A percentile compares a stretch with the other conserved stretches of the same genome.
Evolutionary conservation across 2,797 vertebrate species (phyloP).

Genomic region (Phaenicophaeus curvirostris): DNA sequence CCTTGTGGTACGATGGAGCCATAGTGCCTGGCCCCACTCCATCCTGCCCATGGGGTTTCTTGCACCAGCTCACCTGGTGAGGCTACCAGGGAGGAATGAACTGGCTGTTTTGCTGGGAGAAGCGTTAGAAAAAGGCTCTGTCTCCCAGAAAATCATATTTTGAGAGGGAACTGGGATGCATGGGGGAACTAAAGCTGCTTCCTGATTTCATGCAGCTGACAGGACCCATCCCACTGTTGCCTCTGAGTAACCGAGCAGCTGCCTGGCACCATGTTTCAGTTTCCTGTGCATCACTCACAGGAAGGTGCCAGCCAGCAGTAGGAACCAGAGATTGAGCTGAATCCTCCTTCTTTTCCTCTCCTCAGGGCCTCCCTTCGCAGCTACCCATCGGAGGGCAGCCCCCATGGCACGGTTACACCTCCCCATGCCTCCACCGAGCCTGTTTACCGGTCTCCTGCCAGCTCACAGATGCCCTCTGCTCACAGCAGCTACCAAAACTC

Average conservation of each 20-base stretch:
- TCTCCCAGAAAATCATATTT: not conserved
- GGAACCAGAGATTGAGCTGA: accelerated
- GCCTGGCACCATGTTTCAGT: not conserved
- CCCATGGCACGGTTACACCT: conserved; percentile 78
- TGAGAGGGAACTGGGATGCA: not conserved
- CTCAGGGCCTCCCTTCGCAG: conserved; percentile 77
- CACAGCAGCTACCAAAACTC: conserved; percentile 78
- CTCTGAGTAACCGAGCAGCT: not conserved
- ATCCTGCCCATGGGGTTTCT: not conserved
- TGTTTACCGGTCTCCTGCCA: conserved; percentile 74
- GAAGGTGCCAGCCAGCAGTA: not conserved
- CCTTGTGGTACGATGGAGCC: not conserved
- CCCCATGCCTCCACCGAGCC: conserved; percentile 83
- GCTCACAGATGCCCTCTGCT: conserved; percentile 79
- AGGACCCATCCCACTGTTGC: not conserved
- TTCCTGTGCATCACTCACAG: not conserved
- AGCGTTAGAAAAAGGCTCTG: not conserved
- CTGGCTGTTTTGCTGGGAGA: not conserved
- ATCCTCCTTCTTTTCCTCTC: not conserved
- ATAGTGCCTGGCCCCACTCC: not conserved
- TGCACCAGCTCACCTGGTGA: not conserved
- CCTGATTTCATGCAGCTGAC: not conserved
- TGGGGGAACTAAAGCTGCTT: not conserved
- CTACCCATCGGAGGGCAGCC: conserved; percentile 80
- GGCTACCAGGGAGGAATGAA: not conserved